Evolutionary conservation across 2,113 vertebrate genomes (phyloP).

Genomic region (Melospiza georgiana): DNA sequence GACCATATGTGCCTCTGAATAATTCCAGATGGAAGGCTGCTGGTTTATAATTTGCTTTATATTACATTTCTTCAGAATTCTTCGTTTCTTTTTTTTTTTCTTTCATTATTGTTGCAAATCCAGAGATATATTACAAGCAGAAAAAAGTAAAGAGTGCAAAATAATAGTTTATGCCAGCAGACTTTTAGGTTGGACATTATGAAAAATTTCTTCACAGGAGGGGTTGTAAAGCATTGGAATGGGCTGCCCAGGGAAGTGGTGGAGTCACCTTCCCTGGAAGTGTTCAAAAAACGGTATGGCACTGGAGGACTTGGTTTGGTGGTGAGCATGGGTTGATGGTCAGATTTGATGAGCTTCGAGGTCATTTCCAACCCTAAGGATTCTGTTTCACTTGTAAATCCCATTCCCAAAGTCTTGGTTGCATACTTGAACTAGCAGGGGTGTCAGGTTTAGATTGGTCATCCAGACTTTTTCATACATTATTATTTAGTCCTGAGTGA

Average conservation of each 20-base stretch:
- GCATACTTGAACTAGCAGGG: not conserved
- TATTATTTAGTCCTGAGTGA: not conserved
- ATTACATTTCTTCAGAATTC: constrained; percentile 49
- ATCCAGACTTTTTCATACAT: not conserved
- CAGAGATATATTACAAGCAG: not conserved
- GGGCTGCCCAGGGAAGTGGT: not conserved
- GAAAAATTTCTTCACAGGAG: not conserved
- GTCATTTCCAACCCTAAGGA: not conserved
- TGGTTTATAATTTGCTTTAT: constrained; percentile 42
- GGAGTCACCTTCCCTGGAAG: not conserved
- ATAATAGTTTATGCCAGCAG: not conserved
- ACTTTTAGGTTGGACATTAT: not conserved
- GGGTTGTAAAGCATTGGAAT: not conserved
- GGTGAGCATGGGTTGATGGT: not conserved
- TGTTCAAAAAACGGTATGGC: not conserved
- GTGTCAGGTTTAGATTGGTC: not conserved
- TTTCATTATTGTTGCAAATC: not conserved
- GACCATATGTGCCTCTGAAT: constrained; percentile 63
- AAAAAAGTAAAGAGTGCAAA: not conserved
- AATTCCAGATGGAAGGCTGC: constrained; percentile 75
- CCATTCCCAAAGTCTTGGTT: not conserved
- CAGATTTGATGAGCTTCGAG: not conserved
- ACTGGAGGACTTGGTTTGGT: not conserved
- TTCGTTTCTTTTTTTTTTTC: not conserved
- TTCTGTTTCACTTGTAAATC: not conserved